Percentiles rank a stretch among this genome's conserved stretches.
phyloP scores from a whole-genome alignment of 2,113 vertebrate species.

The Pluvianellus socialis region DNA sequence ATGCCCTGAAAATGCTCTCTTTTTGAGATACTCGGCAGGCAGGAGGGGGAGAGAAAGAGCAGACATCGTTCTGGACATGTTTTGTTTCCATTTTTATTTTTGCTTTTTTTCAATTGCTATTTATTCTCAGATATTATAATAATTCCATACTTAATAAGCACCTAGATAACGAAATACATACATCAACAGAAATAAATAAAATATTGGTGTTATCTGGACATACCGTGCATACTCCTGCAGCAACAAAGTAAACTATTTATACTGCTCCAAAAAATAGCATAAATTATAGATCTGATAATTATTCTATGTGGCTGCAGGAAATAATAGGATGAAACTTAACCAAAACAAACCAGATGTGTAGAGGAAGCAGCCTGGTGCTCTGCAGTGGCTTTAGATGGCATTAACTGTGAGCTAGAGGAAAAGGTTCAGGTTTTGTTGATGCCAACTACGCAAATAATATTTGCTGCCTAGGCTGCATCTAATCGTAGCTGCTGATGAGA shows the following conservation, averaged over 20 bases:
- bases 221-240: background rate
- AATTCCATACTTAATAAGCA: background rate
- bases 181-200: constrained; percentile 14
- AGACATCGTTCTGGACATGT: background rate
- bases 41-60: background rate
- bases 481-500: background rate
- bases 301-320: background rate
- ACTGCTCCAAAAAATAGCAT: background rate
- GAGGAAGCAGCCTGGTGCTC: background rate
- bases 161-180: background rate
- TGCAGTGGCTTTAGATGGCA: background rate
- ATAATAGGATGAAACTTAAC: background rate
- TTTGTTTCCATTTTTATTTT: constrained; percentile 3
- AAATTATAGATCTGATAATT: constrained; percentile 43
- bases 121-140: background rate
- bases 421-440: background rate
- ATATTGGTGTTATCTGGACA: constrained; percentile 32
- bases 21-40: background rate
- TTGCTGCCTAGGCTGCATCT: background rate
- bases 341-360: background rate
- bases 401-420: background rate
- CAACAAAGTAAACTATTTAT: constrained; percentile 9
- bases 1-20: background rate
- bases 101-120: background rate
- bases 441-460: background rate